Base-by-base conservation (phyloP, 2,113 vertebrate genomes). In the Hyaena hyaena region DNA sequence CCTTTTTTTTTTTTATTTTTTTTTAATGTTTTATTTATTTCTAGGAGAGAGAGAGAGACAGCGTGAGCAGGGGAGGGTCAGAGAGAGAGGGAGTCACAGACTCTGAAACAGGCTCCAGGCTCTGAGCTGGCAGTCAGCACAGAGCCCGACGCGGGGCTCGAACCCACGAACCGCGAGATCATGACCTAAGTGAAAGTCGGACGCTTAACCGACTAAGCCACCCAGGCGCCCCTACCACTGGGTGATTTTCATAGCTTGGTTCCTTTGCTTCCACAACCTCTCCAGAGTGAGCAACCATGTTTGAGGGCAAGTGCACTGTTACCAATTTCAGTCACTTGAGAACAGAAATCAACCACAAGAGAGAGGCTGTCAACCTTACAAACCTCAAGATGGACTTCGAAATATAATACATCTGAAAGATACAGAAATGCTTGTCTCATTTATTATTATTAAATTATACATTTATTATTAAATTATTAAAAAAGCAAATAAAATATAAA, bases 221-320 rank as follows among this genome's bases (percentile, higher is more conserved):
- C 53, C 53, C 16, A 15, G 53, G 39, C 39, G 39, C 39, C 39
- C 39, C 39, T 39, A 39, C 39, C 39, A 39, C 7, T 23, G 26
- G 58, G 11, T 53, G 43, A 71, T n/a, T 96, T 89, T 80, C 63
- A 53, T 76, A 73, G 39, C 50, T 85, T 77, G 10, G 55, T 80
- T 88, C 65, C 88, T 81, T 63, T 58, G 68, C 74, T 74, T 74
- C 26, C 35, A 12, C 31, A 77, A 81, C n/a, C 55, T 65, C 12
- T 63, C 33, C 48, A 74, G 58, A 45, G 35, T 65, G 71, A 85
- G 26, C 21, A 26, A 15, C 63, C 81, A n/a, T 4, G 14, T 3
- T 23, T 11, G 35, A 74, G 39, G 63, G 79, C 2, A 35, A 63
- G 48, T 31, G 14, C 45, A 31, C 55, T 84, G 1, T 94, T 45